These are phyloP conservation scores for Chelonia mydas DNA, from an alignment of 2,797 vertebrate species.

Conservation along the genomic window DNA sequence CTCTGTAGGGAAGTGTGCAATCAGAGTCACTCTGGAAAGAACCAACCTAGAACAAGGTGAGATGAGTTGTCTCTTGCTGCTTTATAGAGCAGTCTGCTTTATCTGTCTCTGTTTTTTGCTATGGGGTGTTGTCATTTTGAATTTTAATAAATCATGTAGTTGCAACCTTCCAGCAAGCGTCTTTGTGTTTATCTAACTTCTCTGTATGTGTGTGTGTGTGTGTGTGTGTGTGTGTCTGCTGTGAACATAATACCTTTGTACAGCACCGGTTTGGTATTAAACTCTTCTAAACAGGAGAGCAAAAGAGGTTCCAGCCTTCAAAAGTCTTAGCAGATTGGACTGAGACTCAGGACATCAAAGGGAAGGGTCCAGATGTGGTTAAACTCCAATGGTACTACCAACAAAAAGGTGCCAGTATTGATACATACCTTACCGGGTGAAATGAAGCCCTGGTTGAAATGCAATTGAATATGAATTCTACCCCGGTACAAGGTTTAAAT, in stretches of 20 bases:
- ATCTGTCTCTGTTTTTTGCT: too few species aligned
- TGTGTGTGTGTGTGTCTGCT: background rate
- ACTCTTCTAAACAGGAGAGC: background rate
- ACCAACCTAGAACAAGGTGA: too few species aligned
- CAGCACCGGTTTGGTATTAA: background rate
- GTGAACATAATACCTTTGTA: background rate
- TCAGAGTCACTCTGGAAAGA: too few species aligned
- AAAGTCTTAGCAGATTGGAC: background rate
- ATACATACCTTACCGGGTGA: background rate
- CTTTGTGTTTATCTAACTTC: too few species aligned
- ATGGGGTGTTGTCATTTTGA: background rate
- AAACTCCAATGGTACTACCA: background rate
- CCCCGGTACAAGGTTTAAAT: conserved; percentile 26
- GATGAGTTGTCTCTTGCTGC: too few species aligned
- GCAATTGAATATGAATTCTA: conserved; percentile 24
- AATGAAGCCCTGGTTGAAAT: conserved; percentile 3
- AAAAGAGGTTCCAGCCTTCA: background rate
- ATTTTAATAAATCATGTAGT: too few species aligned
- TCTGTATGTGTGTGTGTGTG: background rate
- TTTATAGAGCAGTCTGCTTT: too few species aligned
- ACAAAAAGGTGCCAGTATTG: background rate
- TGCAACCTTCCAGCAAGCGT: too few species aligned
- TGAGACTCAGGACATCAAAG: background rate
- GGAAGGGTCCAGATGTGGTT: background rate
- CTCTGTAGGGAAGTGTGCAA: too few species aligned